These are phyloP conservation scores for Silvanus unidentatus DNA, from an alignment of 2,888 invertebrate genomes.

Conservation along the genomic window DNA sequence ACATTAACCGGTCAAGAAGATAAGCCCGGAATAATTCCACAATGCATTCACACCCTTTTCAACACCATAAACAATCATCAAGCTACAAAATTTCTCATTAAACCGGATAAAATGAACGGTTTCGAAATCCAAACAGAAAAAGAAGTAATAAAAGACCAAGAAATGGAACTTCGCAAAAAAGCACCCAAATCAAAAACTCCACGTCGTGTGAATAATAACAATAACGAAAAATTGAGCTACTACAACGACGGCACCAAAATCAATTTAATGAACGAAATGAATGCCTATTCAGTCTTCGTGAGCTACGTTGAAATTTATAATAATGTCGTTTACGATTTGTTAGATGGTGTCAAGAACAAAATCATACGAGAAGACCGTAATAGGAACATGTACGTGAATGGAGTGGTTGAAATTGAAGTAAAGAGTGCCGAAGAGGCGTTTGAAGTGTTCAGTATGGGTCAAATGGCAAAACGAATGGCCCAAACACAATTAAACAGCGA, in stretches of 20 bases:
- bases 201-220: constrained; percentile 22
- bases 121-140: constrained; percentile 85
- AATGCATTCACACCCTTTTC: constrained; percentile 87
- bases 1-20: constrained; percentile 79
- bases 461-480: constrained; percentile 85
- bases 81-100: constrained; percentile 85
- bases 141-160: constrained; percentile 73
- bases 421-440: constrained; percentile 92
- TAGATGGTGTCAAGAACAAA: constrained; percentile 75
- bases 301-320: constrained; percentile 97
- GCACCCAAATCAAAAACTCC: constrained; percentile 17
- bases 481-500: constrained; percentile 90
- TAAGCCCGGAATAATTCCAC: constrained; percentile 81
- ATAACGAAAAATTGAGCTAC: constrained; percentile 30
- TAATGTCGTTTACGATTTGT: constrained; percentile 90
- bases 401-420: constrained; percentile 89
- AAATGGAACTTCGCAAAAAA: constrained; percentile 25
- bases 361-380: constrained; percentile 81
- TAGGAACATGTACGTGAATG: constrained; percentile 91
- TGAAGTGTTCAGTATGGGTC: constrained; percentile 81
- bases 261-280: constrained; percentile 68
- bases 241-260: constrained; percentile 36
- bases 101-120: constrained; percentile 89
- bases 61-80: constrained; percentile 81
- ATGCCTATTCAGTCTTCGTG: constrained; percentile 73